Percentiles rank a stretch among this genome's conserved stretches.
Evolutionary conservation across 2,797 vertebrate genomes (phyloP).

Genomic region (Neosilurus hyrtlii): DNA sequence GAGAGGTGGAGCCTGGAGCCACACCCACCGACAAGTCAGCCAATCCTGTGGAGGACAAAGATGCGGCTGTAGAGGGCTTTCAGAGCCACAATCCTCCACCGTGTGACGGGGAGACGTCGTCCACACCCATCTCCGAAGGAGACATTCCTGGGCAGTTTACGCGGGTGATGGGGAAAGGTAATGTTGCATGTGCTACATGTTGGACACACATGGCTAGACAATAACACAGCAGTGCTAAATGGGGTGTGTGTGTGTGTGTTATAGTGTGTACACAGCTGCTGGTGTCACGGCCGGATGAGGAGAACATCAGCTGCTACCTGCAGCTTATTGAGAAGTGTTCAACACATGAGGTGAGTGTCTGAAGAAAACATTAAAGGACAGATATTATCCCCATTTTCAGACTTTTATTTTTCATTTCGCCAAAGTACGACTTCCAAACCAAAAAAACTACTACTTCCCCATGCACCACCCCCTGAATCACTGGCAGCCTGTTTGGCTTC

Average conservation of each 20-base stretch:
- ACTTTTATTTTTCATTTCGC: too few relatives aligned
- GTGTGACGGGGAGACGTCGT: constrained; percentile 83
- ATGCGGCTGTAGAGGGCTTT: constrained; percentile 74
- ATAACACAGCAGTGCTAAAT: not conserved
- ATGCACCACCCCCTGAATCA: too few relatives aligned
- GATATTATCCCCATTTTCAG: too few relatives aligned
- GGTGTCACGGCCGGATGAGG: constrained; percentile 92
- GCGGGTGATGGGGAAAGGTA: constrained; percentile 95
- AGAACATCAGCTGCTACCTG: constrained; percentile 95
- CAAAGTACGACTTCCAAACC: too few relatives aligned
- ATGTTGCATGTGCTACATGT: not conserved
- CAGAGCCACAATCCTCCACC: constrained; percentile 78
- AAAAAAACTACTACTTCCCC: too few relatives aligned
- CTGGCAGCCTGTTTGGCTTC: too few relatives aligned
- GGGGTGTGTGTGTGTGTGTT: constrained; percentile 23
- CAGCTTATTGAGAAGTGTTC: constrained; percentile 96
- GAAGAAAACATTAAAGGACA: not conserved
- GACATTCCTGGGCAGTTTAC: constrained; percentile 96
- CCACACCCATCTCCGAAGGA: constrained; percentile 84
- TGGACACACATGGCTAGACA: not conserved
- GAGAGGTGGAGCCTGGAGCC: constrained; percentile 57
- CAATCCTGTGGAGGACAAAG: constrained; percentile 77
- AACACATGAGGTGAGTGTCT: constrained; percentile 82
- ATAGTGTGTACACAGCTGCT: constrained; percentile 92
- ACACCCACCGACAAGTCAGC: constrained; percentile 67